Conservation (phyloP, 2,888 invertebrate genomes). For the Tetramorium bicarinatum region DNA sequence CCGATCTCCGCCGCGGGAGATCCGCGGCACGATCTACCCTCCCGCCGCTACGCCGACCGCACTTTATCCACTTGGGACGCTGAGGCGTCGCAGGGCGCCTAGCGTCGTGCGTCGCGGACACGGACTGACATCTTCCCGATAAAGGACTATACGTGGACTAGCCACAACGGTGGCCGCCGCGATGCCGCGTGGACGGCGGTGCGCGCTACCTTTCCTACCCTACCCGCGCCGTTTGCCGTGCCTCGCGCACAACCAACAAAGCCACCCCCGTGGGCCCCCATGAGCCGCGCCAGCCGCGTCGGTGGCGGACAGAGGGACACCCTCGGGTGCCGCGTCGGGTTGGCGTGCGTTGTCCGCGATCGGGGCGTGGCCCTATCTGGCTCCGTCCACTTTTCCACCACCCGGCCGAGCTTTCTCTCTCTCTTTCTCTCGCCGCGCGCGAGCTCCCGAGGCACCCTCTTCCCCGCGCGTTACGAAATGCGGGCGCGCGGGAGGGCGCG, state of each 20-base stretch:
- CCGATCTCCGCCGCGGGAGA: not conserved
- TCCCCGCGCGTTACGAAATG: conserved; percentile 9
- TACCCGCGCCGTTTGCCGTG: too few relatives aligned
- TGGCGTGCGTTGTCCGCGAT: conserved; percentile 55
- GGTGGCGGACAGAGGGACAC: conserved; percentile 76
- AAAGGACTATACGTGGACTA: conserved; percentile 72
- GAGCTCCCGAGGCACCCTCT: conserved; percentile 53
- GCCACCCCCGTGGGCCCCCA: conserved; percentile 82
- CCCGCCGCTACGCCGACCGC: conserved; percentile 16
- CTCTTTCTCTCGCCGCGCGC: not conserved
- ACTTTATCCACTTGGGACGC: conserved; percentile 47
- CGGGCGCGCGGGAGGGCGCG: conserved; percentile 18
- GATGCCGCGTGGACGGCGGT: conserved; percentile 68
- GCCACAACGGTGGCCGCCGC: conserved; percentile 50
- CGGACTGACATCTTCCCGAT: conserved; percentile 70
- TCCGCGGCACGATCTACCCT: not conserved
- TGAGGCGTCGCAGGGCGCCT: conserved; percentile 27
- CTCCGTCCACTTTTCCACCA: conserved; percentile 76
- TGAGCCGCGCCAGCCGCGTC: conserved; percentile 58
- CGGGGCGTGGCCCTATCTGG: conserved; percentile 70
- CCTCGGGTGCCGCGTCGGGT: conserved; percentile 63
- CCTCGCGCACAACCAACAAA: conserved; percentile 62
- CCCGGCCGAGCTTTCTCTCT: conserved; percentile 41
- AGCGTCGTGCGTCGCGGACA: conserved; percentile 52
- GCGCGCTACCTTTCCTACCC: conserved; percentile 61